These are phyloP conservation scores for Andrena dorsata DNA, from an alignment of 2,888 invertebrate species.

Conservation along the genomic window DNA sequence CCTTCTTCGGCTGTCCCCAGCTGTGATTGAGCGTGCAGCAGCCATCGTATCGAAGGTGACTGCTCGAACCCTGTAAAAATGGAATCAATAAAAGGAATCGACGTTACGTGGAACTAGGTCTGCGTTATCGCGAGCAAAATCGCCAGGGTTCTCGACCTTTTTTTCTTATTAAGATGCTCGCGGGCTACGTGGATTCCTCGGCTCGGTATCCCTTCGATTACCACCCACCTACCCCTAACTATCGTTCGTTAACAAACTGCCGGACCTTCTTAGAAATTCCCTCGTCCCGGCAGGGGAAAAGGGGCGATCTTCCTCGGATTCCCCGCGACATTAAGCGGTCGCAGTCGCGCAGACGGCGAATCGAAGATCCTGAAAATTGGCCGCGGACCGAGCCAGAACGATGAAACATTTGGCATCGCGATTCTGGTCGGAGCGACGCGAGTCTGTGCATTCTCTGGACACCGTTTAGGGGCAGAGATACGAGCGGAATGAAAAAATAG, in stretches of 20 bases:
- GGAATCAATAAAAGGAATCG: slow-evolving; percentile 64
- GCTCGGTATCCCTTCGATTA: not conserved
- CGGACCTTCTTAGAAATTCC: not conserved
- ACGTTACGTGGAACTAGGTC: slow-evolving; percentile 65
- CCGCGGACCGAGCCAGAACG: not conserved
- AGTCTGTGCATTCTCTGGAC: not conserved
- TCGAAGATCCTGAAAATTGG: not conserved
- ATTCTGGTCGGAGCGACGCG: not conserved
- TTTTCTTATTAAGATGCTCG: slow-evolving; percentile 36
- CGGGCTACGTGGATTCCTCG: slow-evolving; percentile 16
- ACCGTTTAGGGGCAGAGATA: not conserved
- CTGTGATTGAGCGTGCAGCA: slow-evolving; percentile 13
- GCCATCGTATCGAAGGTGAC: slow-evolving; percentile 45
- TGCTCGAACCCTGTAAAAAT: slow-evolving; percentile 59
- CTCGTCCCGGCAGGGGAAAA: not conserved
- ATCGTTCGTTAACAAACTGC: slow-evolving; percentile 12
- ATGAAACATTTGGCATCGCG: not conserved
- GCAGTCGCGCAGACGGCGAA: not conserved
- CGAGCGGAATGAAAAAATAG: not conserved
- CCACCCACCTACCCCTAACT: not conserved
- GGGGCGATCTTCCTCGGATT: slow-evolving; percentile 19
- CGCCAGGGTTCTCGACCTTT: slow-evolving; percentile 70
- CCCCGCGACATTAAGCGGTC: not conserved
- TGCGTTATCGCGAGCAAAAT: slow-evolving; percentile 64
- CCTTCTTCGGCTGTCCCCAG: not conserved